Evolutionary conservation across 2,888 invertebrate species (phyloP).

Genomic region (Masnerella sp.): DNA sequence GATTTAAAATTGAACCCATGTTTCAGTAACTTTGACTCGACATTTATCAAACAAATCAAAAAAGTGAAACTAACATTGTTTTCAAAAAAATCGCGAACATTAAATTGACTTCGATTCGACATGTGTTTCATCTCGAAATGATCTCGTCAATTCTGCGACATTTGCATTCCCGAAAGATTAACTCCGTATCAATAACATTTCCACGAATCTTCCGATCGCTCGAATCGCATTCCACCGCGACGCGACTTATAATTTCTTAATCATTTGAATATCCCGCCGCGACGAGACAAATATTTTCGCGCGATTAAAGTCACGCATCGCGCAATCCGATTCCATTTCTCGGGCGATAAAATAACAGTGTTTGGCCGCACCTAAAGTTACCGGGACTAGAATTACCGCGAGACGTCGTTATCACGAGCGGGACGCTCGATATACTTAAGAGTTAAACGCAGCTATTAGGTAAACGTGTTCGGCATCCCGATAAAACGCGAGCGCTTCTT

Average conservation of each 20-base stretch:
- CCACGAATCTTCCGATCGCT: no score
- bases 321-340: slow-evolving; percentile 61
- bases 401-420: slow-evolving; percentile 58
- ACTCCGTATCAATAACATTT: no score
- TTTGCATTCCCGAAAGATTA: no score
- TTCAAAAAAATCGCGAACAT: no score
- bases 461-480: slow-evolving; percentile 59
- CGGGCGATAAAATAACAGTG: slow-evolving; percentile 61
- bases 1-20: no score
- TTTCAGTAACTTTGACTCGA: no score
- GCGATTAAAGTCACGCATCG: slow-evolving; percentile 30
- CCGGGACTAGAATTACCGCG: slow-evolving; percentile 56
- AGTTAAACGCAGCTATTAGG: slow-evolving; percentile 60
- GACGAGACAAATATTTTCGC: slow-evolving; percentile 23
- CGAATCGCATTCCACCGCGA: no score
- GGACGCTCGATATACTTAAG: slow-evolving; percentile 59
- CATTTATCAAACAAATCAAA: no score
- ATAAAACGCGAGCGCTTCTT: slow-evolving; percentile 58
- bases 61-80: no score
- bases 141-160: no score
- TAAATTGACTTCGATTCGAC: no score
- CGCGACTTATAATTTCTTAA: slow-evolving; percentile 5
- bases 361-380: slow-evolving; percentile 60
- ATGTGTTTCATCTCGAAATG: no score
- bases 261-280: neutral